A percentile compares a stretch with the other conserved stretches of the same genome.
These are phyloP conservation scores for Empidonax traillii DNA, from an alignment of 2,113 vertebrate genomes.

Conservation along the genomic window DNA sequence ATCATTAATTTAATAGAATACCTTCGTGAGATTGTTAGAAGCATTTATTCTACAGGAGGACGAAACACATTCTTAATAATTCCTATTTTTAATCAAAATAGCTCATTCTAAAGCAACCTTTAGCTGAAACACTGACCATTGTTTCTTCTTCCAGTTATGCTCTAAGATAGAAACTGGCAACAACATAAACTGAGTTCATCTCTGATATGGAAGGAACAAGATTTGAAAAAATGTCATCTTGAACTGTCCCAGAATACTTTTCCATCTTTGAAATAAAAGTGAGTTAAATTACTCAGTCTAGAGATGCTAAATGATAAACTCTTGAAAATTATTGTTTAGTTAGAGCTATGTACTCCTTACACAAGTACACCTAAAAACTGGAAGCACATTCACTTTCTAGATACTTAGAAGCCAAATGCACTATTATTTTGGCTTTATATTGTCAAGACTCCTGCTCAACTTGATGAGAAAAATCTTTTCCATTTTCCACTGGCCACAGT, in stretches of 20 bases:
- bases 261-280: neutral
- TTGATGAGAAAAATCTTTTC: slow-evolving; percentile 35
- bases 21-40: neutral
- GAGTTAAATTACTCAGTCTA: neutral
- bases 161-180: neutral
- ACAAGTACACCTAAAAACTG: neutral
- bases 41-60: neutral
- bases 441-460: neutral
- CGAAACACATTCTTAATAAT: neutral
- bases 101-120: neutral
- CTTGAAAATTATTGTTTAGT: neutral
- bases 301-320: neutral
- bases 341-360: neutral
- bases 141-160: neutral
- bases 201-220: neutral
- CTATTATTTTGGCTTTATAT: neutral
- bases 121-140: neutral
- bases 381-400: neutral
- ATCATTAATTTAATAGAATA: neutral
- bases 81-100: neutral
- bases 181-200: neutral
- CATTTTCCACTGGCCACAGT: slow-evolving; percentile 26
- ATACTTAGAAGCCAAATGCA: neutral
- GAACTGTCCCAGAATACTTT: neutral
- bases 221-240: neutral